Base-by-base conservation (phyloP, 2,888 invertebrate genomes). In the Sclerodermus sp. region DNA sequence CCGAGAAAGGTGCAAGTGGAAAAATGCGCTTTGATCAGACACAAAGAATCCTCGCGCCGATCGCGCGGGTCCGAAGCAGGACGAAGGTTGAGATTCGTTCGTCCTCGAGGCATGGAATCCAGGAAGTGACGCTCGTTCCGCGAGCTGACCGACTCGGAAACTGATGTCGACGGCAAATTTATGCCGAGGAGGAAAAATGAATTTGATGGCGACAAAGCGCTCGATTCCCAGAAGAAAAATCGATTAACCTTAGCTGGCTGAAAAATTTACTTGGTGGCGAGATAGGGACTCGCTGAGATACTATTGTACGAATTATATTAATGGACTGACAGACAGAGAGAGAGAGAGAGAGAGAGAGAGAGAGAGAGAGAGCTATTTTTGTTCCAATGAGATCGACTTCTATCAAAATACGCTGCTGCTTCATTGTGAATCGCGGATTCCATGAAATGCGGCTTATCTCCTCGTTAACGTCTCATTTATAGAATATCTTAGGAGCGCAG, bases 21-120 rank as follows among this genome's bases (percentile, higher is more conserved):
- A 42, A 32, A 12, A 31, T 34, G 14, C 34, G 34, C 4, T 4
- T 5, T 23, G 23, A 23, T 23, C 40, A 49, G 49, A 53, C 55
- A 72, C 66, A 69, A 70, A 71, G 69, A 55, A 49, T 29, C 43
- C 43, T 60, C 66, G 48, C 62, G 62, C 58, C 67, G 64, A 62
- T 56, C 55, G 23, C 54, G 52, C 65, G 64, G 68, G 56, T 62
- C 61, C 53, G 49, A 23, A 23, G 58, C 52, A 48, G 47, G 39
- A 48, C 57, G 64, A 66, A 67, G 66, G 67, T 70, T 67, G 66
- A 58, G 53, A 53, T 37, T 23, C 34, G 49, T 31, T 47, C 57
- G 69, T 69, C 73, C 74, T 72, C 68, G 71, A 59, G 8, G 32
- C 54, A 41, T 45, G 68, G 74, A 71, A 74, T 74, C 63, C 70